Evolutionary conservation across 2,797 vertebrate genomes (phyloP), one percentile per base, ranked within the genome.

Genomic region (Lindbergichthys nudifrons): DNA sequence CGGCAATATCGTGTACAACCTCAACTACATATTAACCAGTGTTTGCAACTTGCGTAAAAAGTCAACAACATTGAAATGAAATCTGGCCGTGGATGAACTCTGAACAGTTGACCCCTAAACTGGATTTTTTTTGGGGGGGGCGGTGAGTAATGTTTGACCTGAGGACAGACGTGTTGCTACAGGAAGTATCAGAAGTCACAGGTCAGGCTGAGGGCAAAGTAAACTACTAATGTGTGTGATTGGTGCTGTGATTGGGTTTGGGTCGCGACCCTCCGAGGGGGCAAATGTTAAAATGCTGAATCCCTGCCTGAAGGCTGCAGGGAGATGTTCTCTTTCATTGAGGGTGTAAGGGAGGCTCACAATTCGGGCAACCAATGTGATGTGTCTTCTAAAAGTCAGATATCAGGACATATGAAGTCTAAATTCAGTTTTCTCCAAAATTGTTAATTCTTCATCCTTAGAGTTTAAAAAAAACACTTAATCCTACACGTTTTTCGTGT

Each of bases 91-190:
- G 41, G 57, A 62, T 66, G 70, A 84, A 75, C 23, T 64, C 48
- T 68, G 70, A 77, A 71, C 69, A 52, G 36, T 65, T 72, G 80
- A 84, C 66, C 63, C 54, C 30, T 13, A 16, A 14, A 4, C 57
- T 15, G 32, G 21, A 5, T 26, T 18, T 32, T 75, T 78, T 77
- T 80, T 77, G 4, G 26, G 26, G 4, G 26, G 3, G 59, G 47
- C 32, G 8, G 30, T 82, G 74, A 84, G 65, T 77, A 73, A 83
- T 77, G 81, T 84, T 78, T 82, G 80, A 87, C 73, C 70, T 6
- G 60, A 78, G 73, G 85, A 85, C 74, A 75, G 71, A 85, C 42
- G 41, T 87, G 86, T 80, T 79, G 75, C 74, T 77, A 70, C 83
- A 87, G 84, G 83, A 91, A 87, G 81, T 85, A 61, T 81, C 68